A percentile compares a stretch with the other conserved stretches of the same genome.
Conservation (phyloP, 2,797 vertebrate species). For the Danio albolineatus region DNA sequence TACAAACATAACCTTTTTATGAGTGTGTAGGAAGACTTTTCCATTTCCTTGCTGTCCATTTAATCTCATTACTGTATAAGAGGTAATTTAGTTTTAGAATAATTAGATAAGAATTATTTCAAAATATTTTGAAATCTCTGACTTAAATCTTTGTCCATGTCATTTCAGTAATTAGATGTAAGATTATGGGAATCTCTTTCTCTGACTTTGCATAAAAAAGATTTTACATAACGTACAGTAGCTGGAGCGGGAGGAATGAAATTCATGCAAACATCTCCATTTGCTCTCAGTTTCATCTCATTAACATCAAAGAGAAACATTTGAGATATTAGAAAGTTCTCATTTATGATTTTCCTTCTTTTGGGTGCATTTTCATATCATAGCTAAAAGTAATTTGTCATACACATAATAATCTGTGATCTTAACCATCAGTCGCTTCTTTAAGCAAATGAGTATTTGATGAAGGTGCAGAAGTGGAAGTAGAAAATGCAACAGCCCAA, state of each 20-base stretch:
- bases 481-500: slow-evolving; percentile 50
- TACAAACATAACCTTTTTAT: too few relatives aligned
- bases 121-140: too few relatives aligned
- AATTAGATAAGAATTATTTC: not conserved
- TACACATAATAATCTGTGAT: not conserved
- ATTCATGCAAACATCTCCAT: not conserved
- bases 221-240: too few relatives aligned
- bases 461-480: slow-evolving; percentile 39
- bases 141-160: too few relatives aligned
- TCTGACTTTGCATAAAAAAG: too few relatives aligned
- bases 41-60: too few relatives aligned
- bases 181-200: too few relatives aligned
- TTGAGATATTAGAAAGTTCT: not conserved
- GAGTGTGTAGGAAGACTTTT: too few relatives aligned
- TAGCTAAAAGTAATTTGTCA: not conserved
- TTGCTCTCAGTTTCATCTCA: not conserved
- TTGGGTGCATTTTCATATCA: not conserved
- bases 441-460: slow-evolving; percentile 35
- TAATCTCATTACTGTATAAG: too few relatives aligned
- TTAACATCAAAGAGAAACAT: not conserved
- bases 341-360: not conserved
- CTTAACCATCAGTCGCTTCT: not conserved
- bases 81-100: too few relatives aligned
- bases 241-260: not conserved
- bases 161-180: too few relatives aligned